These are phyloP conservation scores for Elephas maximus DNA, from an alignment of 2,113 vertebrate genomes.

Conservation along the genomic window DNA sequence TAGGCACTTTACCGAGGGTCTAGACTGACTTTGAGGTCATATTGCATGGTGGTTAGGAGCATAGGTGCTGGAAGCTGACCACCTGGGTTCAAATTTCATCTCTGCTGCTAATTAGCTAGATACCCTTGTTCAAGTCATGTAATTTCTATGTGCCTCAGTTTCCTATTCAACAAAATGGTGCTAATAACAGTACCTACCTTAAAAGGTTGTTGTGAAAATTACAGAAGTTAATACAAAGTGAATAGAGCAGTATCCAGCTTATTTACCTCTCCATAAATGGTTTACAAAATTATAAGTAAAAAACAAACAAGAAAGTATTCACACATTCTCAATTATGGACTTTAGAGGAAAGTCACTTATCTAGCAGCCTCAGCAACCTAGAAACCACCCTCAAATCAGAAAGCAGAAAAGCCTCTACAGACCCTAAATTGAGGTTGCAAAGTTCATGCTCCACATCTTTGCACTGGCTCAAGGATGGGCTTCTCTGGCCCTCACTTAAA, in stretches of 20 bases:
- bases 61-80: not conserved
- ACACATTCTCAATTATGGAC: not conserved
- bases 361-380: not conserved
- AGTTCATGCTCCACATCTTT: not conserved
- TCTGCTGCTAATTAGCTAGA: not conserved
- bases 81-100: not conserved
- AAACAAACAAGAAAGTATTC: not conserved
- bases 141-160: too few relatives aligned
- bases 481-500: not conserved
- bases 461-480: not conserved
- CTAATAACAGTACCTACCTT: too few relatives aligned
- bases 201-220: not conserved
- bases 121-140: not conserved
- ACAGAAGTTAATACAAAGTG: not conserved
- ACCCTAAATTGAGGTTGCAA: not conserved
- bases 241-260: not conserved
- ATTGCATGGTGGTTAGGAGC: not conserved
- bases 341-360: not conserved
- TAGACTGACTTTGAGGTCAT: not conserved
- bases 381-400: not conserved
- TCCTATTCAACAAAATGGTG: too few relatives aligned
- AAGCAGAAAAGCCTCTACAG: not conserved
- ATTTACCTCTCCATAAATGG: not conserved
- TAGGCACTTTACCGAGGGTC: not conserved
- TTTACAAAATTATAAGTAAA: constrained; percentile 7